Percentiles rank a stretch among this genome's conserved stretches.
Conservation (phyloP, 2,888 invertebrate genomes). For the Hirtodrosophila duncani region DNA sequence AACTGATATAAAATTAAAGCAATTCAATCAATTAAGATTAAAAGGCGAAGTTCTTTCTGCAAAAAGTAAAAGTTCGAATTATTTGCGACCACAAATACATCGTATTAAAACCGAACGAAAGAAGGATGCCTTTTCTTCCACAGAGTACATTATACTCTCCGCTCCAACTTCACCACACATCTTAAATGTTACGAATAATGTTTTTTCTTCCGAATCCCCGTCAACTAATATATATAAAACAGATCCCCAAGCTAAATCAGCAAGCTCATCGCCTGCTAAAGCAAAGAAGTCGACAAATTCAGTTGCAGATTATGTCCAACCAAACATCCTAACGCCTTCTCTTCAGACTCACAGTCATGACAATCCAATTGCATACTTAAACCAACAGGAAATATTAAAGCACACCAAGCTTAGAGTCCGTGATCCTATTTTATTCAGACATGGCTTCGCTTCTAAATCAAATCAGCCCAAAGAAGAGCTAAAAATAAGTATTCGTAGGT, state of each 20-base stretch:
- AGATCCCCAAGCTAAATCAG: conserved; percentile 47
- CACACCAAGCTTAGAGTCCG: conserved; percentile 63
- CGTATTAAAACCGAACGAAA: conserved; percentile 57
- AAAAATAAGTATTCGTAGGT: conserved; percentile 75
- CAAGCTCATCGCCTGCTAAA: conserved; percentile 63
- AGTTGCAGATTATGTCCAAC: conserved; percentile 29
- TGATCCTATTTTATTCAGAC: conserved; percentile 71
- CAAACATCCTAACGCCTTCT: conserved; percentile 15
- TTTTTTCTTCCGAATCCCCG: conserved; percentile 41
- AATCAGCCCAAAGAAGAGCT: conserved; percentile 71
- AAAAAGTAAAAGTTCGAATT: conserved; percentile 25
- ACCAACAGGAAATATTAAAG: conserved; percentile 26
- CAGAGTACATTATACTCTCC: conserved; percentile 47
- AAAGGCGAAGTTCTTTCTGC: conserved; percentile 50
- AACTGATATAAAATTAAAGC: conserved; percentile 12
- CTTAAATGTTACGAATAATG: conserved; percentile 51
- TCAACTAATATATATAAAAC: conserved; percentile 26
- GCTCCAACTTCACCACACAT: conserved; percentile 72
- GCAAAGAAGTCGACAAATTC: conserved; percentile 48
- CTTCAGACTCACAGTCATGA: conserved; percentile 11
- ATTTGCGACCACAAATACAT: conserved; percentile 57
- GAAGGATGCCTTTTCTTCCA: conserved; percentile 44
- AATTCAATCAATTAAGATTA: conserved; percentile 59
- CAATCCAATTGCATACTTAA: conserved; percentile 8
- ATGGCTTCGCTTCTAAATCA: conserved; percentile 74